Base-by-base conservation (phyloP, 2,888 invertebrate genomes). In the Scaptomyza caliginosa region DNA sequence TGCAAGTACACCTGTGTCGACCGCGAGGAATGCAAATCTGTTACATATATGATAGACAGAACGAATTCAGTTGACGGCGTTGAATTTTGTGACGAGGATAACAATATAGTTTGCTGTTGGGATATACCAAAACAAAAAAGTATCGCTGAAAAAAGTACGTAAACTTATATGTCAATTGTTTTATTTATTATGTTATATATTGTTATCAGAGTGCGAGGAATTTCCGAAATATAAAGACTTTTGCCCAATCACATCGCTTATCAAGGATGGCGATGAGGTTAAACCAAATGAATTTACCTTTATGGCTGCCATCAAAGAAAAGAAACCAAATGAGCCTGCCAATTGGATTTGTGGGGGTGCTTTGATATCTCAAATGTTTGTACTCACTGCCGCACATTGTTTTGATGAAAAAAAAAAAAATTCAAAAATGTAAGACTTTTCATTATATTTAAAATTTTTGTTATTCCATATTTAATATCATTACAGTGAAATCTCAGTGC, bases 331-430 rank as follows among this genome's bases (percentile, higher is more conserved):
- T 3, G 0, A 1, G 2, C 11, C 19, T 8, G 4, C 1, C 3
- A 8, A 4, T 0, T 24, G 7, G 24, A 28, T 49, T 2, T 74
- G 73, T 24, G 58, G 67, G 6, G 73, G 73, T 2, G 1, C 42
- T 0, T 54, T 74, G 16, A 74, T 74, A 50, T 52, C 63, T 38
- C 0, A 6, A 19, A 23, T 24, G 2, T 74, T 13, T 58, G 63
- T 74, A 2, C 16, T 74, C 7, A 71, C 71, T n/a, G 74, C 71
- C 3, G 62, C 52, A 0, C 74, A 74, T 63, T 74, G 74, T 17
- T 13, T 67, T 26, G 32, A 38, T 4, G 3, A 4, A 30, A 2
- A 30, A n/a, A 4, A 0, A 1, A n/a, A n/a, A 7, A 0, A 0
- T 0, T 0, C 1, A 7, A 0, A 32, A 0, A 3, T 2, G 65